These are phyloP conservation scores for Otocyon megalotis DNA, from an alignment of 2,113 vertebrate species.

Conservation along the genomic window DNA sequence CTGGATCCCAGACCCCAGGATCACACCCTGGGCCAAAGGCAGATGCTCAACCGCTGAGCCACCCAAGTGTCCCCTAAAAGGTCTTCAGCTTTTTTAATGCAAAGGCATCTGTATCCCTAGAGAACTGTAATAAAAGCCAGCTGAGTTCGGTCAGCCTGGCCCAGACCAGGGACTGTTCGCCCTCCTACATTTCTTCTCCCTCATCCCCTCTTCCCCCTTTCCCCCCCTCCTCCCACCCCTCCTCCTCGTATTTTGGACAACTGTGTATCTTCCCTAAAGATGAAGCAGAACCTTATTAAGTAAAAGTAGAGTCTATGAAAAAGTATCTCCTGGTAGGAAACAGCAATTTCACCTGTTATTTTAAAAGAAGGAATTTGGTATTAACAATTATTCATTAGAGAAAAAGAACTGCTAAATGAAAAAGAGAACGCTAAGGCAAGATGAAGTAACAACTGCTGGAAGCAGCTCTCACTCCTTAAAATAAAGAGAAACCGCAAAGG, in stretches of 20 bases:
- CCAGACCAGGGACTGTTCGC: background rate
- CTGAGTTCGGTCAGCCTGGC: background rate
- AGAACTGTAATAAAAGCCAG: background rate
- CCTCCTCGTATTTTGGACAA: background rate
- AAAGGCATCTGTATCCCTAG: background rate
- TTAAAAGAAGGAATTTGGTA: background rate
- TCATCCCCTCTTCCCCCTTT: too few species aligned
- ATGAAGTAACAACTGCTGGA: background rate
- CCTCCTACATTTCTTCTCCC: background rate
- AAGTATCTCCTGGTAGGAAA: background rate
- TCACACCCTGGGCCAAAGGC: too few species aligned
- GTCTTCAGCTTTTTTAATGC: background rate
- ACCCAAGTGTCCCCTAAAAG: background rate
- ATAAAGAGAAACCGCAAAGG: background rate
- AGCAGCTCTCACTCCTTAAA: background rate
- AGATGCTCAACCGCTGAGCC: too few species aligned
- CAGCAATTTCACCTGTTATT: background rate
- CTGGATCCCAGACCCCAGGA: too few species aligned
- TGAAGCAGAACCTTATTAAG: background rate
- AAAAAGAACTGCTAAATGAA: background rate
- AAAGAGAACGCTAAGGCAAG: background rate
- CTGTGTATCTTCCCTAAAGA: background rate
- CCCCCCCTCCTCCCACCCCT: too few species aligned
- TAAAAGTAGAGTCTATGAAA: background rate
- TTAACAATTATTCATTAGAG: background rate